A percentile compares a stretch with the other conserved stretches of the same genome.
Evolutionary conservation across 2,797 vertebrate species (phyloP).

Genomic region (Mastacembelus armatus): DNA sequence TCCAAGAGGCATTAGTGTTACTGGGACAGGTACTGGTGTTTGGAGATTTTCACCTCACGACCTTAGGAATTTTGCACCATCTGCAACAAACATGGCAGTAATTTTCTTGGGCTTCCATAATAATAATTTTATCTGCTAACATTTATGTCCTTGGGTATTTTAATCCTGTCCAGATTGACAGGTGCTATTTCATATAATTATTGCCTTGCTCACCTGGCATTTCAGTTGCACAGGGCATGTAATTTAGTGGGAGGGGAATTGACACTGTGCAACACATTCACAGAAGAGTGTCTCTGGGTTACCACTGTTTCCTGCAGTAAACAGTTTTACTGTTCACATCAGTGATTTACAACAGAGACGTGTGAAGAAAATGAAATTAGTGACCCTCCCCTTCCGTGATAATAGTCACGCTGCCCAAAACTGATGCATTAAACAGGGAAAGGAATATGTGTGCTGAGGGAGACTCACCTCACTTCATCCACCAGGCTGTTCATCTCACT

Average conservation of each 20-base stretch:
- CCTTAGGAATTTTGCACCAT: slow-evolving; percentile 10
- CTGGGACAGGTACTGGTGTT: background rate
- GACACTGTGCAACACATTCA: slow-evolving; percentile 5
- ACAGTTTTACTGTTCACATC: background rate
- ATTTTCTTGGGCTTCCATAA: slow-evolving; percentile 19
- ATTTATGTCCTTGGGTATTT: slow-evolving; percentile 17
- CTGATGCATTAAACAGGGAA: background rate
- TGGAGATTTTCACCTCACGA: slow-evolving; percentile 13
- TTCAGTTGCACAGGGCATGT: background rate
- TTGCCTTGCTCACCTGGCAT: slow-evolving; percentile 20
- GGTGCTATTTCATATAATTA: slow-evolving; percentile 21
- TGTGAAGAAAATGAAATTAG: slow-evolving; percentile 10
- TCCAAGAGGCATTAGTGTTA: slow-evolving; percentile 18
- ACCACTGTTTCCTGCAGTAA: background rate
- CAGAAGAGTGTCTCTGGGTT: background rate
- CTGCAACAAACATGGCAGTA: slow-evolving; percentile 22
- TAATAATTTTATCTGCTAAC: slow-evolving; percentile 32
- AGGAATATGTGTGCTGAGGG: background rate
- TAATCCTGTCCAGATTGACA: slow-evolving; percentile 15
- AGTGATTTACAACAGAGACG: background rate
- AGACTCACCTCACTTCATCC: slow-evolving; percentile 94
- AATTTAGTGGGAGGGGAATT: no score
- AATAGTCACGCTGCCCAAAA: background rate
- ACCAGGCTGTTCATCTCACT: slow-evolving; percentile 97
- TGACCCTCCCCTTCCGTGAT: background rate